Percentiles rank a stretch among this genome's conserved stretches.
phyloP scores from a whole-genome alignment of 2,888 invertebrate genomes.

The Diogma glabrata region DNA sequence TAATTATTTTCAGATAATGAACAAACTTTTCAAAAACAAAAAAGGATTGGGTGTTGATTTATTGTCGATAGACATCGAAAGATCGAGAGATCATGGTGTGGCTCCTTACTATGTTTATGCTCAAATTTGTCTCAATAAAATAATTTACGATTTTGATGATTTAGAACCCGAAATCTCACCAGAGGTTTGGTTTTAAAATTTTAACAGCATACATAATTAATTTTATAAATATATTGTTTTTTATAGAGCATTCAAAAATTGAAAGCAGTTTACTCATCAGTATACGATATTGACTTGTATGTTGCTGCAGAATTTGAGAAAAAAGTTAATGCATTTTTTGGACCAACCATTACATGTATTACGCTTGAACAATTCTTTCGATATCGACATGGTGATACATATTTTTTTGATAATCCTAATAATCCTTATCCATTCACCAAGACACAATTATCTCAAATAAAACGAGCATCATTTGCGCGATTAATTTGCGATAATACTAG shows the following conservation, averaged over 20 bases:
- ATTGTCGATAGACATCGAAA: not conserved
- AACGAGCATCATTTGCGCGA: constrained; percentile 48
- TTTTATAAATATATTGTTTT: no score
- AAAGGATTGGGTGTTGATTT: not conserved
- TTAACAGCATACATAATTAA: no score
- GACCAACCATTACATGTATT: constrained; percentile 59
- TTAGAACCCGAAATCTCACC: not conserved
- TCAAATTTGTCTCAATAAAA: not conserved
- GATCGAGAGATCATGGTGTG: not conserved
- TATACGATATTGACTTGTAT: constrained; percentile 61
- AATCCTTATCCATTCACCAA: constrained; percentile 8
- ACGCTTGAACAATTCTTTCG: constrained; percentile 59
- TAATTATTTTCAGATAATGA: no score
- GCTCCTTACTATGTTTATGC: not conserved
- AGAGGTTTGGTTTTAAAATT: not conserved
- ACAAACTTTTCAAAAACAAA: not conserved
- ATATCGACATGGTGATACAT: constrained; percentile 53
- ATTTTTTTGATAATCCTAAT: constrained; percentile 55
- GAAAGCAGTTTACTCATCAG: constrained; percentile 24
- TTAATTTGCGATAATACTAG: constrained; percentile 47
- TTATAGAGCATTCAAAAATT: constrained; percentile 48
- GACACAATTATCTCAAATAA: constrained; percentile 48
- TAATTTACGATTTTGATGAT: not conserved
- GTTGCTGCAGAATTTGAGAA: constrained; percentile 56
- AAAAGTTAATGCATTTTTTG: constrained; percentile 49